Conservation (phyloP, 2,888 invertebrate species). For the Phortica magna region DNA sequence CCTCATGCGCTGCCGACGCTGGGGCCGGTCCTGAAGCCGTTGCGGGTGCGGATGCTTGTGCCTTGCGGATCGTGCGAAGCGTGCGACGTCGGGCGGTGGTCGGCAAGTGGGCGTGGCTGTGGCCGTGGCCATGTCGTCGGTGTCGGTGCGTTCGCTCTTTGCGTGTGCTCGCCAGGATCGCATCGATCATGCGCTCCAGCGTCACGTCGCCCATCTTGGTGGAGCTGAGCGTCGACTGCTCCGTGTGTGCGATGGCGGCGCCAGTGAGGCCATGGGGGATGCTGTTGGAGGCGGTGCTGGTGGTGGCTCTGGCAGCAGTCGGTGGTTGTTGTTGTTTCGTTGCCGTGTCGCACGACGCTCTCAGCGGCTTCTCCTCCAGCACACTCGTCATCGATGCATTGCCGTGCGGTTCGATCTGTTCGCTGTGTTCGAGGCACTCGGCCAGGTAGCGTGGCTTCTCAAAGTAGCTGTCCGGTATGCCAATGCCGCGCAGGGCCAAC, state of each 20-base stretch:
- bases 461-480: conserved; percentile 76
- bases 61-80: not conserved
- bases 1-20: conserved; percentile 31
- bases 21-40: conserved; percentile 20
- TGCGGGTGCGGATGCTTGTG: conserved; percentile 31
- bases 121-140: conserved; percentile 18
- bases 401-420: not conserved
- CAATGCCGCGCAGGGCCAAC: conserved; percentile 75
- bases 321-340: conserved; percentile 3
- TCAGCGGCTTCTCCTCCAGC: conserved; percentile 46
- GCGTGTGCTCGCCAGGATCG: conserved; percentile 77
- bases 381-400: conserved; percentile 29
- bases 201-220: conserved; percentile 77
- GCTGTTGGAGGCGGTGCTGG: not conserved
- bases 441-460: conserved; percentile 76
- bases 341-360: not conserved
- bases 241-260: conserved; percentile 19
- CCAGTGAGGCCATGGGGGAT: not conserved
- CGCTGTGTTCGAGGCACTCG: no score
- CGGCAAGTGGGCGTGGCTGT: conserved; percentile 12
- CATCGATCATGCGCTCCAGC: conserved; percentile 77
- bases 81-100: conserved; percentile 14
- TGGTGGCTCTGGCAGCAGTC: not conserved
- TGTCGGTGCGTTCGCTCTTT: conserved; percentile 61
- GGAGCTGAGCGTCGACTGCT: conserved; percentile 67